phyloP scores from a whole-genome alignment of 2,888 invertebrate genomes.

The Cryptophagus acutangulus region DNA sequence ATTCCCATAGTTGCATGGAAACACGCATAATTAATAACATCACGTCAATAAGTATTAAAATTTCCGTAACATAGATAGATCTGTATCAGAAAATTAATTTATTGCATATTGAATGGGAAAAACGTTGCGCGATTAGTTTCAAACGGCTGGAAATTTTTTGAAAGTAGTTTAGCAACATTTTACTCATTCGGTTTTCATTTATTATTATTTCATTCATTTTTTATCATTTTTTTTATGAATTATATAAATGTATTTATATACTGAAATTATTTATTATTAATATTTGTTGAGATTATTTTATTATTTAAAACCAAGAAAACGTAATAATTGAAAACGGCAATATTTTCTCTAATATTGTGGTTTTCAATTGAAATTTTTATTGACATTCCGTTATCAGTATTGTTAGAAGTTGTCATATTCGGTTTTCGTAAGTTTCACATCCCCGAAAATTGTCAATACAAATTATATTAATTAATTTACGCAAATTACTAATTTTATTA shows the following conservation, averaged over 20 bases:
- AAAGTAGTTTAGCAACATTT: too few species aligned
- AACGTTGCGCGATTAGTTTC: too few species aligned
- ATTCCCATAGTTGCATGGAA: too few species aligned
- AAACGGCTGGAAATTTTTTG: too few species aligned
- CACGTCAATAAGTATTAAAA: slow-evolving; percentile 1
- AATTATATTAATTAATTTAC: neutral
- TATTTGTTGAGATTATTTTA: slow-evolving; percentile 10
- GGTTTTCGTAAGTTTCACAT: neutral
- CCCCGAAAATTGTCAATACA: slow-evolving; percentile 2
- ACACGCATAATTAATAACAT: slow-evolving; percentile 2
- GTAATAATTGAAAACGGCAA: slow-evolving; percentile 1
- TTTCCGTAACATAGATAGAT: slow-evolving; percentile 1
- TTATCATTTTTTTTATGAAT: neutral
- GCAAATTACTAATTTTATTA: slow-evolving; percentile 4
- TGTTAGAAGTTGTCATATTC: slow-evolving; percentile 41
- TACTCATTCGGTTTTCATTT: too few species aligned
- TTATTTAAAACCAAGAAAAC: too few species aligned
- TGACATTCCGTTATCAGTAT: slow-evolving; percentile 45
- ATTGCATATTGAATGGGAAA: too few species aligned
- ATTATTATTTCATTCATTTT: too few species aligned
- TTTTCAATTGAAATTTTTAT: slow-evolving; percentile 21
- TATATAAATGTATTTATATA: neutral
- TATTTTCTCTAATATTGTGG: neutral
- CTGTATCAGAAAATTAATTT: too few species aligned
- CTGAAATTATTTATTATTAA: neutral